Evolutionary conservation across 2,888 invertebrate species (phyloP).

Genomic region (Agonopterix arenella): DNA sequence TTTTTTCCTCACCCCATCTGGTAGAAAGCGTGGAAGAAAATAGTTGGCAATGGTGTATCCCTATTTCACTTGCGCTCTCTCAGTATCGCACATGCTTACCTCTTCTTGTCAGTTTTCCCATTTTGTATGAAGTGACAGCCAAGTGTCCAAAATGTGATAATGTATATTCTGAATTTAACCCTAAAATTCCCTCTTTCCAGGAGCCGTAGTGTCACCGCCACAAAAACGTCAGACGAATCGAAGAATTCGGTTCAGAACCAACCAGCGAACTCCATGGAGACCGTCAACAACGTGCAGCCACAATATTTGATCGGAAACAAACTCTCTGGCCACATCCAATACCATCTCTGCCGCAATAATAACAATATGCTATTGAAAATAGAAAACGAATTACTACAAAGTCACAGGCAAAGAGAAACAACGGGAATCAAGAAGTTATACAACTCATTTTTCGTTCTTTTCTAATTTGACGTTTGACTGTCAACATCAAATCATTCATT

Average conservation of each 20-base stretch:
- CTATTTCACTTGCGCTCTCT: too few relatives aligned
- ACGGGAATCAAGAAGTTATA: constrained; percentile 91
- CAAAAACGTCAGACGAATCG: constrained; percentile 26
- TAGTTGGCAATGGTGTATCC: too few relatives aligned
- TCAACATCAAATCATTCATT: constrained; percentile 28
- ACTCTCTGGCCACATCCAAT: constrained; percentile 45
- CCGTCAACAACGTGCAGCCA: constrained; percentile 33
- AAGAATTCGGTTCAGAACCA: constrained; percentile 22
- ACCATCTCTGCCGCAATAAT: constrained; percentile 45
- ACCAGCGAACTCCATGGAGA: constrained; percentile 49
- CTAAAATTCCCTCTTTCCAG: constrained; percentile 30
- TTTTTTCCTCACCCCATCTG: too few relatives aligned
- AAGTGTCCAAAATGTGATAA: too few relatives aligned
- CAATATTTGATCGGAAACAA: constrained; percentile 45
- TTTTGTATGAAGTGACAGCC: too few relatives aligned
- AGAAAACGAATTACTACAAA: constrained; percentile 86
- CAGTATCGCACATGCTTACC: too few relatives aligned
- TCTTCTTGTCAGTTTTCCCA: too few relatives aligned
- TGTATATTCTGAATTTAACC: too few relatives aligned
- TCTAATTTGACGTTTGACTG: constrained; percentile 76
- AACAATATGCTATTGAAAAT: constrained; percentile 82
- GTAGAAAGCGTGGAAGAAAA: too few relatives aligned
- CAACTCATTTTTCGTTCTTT: constrained; percentile 91
- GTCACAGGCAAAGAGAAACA: constrained; percentile 88
- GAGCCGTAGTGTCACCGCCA: constrained; percentile 56